Evolutionary conservation across 1,140 invertebrate species (phyloP).

Genomic region (Callitettix versicolor): DNA sequence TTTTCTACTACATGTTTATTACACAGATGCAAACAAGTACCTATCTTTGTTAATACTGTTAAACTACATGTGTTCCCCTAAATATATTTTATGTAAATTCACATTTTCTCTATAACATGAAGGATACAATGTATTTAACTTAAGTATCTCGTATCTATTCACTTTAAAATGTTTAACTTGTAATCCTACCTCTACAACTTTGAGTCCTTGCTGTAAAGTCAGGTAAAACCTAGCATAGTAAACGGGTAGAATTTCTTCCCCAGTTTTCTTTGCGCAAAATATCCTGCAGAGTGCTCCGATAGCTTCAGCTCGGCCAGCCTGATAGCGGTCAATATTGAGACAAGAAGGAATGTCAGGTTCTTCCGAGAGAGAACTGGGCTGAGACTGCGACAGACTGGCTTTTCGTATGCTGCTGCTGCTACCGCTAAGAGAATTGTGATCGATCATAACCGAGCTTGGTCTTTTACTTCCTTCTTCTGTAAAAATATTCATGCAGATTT

Average conservation of each 20-base stretch:
- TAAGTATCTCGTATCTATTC: no score
- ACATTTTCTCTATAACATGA: no score
- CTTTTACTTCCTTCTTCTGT: conserved; percentile 22
- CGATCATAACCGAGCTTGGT: conserved; percentile 20
- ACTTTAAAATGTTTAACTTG: no score
- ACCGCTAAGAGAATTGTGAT: conserved; percentile 9
- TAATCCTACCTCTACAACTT: conserved; percentile 41
- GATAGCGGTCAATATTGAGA: conserved; percentile 35
- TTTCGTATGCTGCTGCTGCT: conserved; percentile 9
- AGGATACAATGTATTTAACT: no score
- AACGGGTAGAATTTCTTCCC: conserved; percentile 86
- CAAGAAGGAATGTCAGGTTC: conserved; percentile 20
- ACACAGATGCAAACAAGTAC: no score
- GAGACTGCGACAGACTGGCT: conserved; percentile 23
- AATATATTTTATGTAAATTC: no score
- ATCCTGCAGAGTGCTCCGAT: conserved; percentile 89
- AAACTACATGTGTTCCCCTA: no score
- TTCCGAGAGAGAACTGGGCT: conserved; percentile 26
- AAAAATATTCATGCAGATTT: no score
- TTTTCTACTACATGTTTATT: no score
- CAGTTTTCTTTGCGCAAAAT: conserved; percentile 91
- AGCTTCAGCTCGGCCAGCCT: conserved; percentile 86
- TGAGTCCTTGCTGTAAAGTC: conserved; percentile 78
- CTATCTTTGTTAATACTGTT: no score
- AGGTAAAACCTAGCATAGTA: conserved; percentile 93